Evolutionary conservation across 2,888 invertebrate species (phyloP), one percentile per base, ranked within the genome.

Genomic region (Xestia c-nigrum): DNA sequence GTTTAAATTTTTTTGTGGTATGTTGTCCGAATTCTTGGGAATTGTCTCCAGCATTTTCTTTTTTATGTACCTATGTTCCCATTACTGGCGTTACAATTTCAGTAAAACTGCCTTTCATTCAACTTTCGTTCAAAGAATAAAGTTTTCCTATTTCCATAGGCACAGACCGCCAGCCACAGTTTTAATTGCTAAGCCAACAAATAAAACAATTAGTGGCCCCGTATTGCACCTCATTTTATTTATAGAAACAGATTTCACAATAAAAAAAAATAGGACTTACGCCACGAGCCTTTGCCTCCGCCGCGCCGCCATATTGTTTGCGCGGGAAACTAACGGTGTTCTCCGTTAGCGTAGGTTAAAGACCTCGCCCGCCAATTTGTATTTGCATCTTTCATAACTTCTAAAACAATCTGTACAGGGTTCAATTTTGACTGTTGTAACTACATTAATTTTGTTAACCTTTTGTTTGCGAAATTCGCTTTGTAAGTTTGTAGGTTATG

Each of bases 311-410:
- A 92, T 92, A 91, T 90, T 92, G 91, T 90, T 91, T 91, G 90
- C 90, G 91, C 91, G 90, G 87, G 88, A 91, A 90, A 79, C 64
- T 93, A 93, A 93, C 93, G 92, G 93, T 90, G 83, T 73, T 74
- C 85, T 89, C 91, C 92, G 91, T 91, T 90, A 90, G 83, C 84
- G 83, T 87, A 82, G 91, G 92, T 92, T 90, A 90, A 90, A 91
- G 91, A 92, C 91, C 92, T 87, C 80, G 78, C 50, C 81, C 61
- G 84, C 80, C 83, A 88, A 81, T 82, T 84, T 78, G 70, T 81
- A 81, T 85, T 81, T 82, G 59, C 70, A 77, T 76, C 76, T 75
- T 70, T 66, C 74, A 74, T 88, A 77, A 84, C 74, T 79, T 80
- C 70, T 85, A 81, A 78, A 40, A 21, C 67, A 46, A 74, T 79